phyloP scores from a whole-genome alignment of 2,888 invertebrate species.

The Yponomeuta evonymella region DNA sequence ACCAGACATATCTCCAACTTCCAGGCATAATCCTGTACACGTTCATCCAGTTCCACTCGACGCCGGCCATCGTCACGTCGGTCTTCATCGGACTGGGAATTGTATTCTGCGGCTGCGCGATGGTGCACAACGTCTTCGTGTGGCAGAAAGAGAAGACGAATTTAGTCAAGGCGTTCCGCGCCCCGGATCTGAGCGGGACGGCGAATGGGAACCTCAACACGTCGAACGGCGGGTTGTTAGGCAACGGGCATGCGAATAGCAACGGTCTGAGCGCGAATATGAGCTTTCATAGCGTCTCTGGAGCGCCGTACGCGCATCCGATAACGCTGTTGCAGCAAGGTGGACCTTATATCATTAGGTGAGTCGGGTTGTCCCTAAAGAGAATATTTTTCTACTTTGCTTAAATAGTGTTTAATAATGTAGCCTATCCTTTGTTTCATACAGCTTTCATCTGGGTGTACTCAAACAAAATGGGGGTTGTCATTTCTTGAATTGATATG shows the following conservation, averaged over 20 bases:
- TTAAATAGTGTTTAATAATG: no score
- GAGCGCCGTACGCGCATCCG: constrained; percentile 60
- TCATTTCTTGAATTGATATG: no score
- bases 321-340: constrained; percentile 69
- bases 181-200: constrained; percentile 48
- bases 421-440: no score
- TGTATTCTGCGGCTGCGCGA: constrained; percentile 93
- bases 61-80: constrained; percentile 93
- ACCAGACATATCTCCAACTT: constrained; percentile 33
- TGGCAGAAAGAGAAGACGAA: constrained; percentile 95
- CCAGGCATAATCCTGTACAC: constrained; percentile 94
- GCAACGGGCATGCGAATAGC: constrained; percentile 61
- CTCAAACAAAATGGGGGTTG: no score
- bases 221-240: constrained; percentile 56
- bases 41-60: constrained; percentile 93
- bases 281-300: constrained; percentile 61
- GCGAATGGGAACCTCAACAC: constrained; percentile 42
- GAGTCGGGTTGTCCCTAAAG: constrained; percentile 22
- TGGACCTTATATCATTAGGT: constrained; percentile 77
- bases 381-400: no score
- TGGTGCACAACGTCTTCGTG: constrained; percentile 95
- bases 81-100: constrained; percentile 93
- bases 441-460: no score
- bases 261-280: constrained; percentile 57
- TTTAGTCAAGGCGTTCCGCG: constrained; percentile 80